phyloP scores from a whole-genome alignment of 2,113 vertebrate species.

The Hirundichthys speculiger region DNA sequence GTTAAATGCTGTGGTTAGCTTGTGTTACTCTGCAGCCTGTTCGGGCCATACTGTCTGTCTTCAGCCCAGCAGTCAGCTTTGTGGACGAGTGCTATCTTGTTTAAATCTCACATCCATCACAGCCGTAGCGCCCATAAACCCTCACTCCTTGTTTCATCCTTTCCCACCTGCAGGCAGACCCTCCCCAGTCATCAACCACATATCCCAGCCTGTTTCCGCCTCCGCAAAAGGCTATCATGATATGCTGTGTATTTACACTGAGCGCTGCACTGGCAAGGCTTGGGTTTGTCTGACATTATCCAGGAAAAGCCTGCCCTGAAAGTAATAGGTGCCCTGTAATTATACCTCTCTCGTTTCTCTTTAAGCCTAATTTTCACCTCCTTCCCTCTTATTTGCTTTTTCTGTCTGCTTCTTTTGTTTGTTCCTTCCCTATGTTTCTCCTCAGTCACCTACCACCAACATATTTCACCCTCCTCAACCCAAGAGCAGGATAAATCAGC shows the following conservation, averaged over 20 bases:
- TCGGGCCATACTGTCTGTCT: constrained; percentile 22
- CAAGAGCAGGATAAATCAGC: constrained; percentile 63
- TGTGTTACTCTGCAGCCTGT: constrained; percentile 48
- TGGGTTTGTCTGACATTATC: constrained; percentile 40
- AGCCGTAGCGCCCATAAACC: constrained; percentile 16
- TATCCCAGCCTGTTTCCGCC: constrained; percentile 22
- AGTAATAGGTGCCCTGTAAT: constrained; percentile 47
- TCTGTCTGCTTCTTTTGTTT: constrained; percentile 5
- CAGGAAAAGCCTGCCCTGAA: constrained; percentile 41
- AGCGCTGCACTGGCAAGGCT: constrained; percentile 9
- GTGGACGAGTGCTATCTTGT: constrained; percentile 72
- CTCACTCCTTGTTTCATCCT: constrained; percentile 41
- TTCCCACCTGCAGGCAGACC: constrained; percentile 57
- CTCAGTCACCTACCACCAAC: constrained; percentile 2
- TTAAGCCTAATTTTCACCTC: constrained; percentile 31
- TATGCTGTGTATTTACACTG: constrained; percentile 21
- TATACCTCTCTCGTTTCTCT: constrained; percentile 31
- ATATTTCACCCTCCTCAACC: constrained; percentile 36
- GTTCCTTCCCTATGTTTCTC: constrained; percentile 1
- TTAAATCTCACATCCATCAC: constrained; percentile 32
- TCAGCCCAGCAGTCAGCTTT: constrained; percentile 27
- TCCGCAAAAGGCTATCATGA: constrained; percentile 25
- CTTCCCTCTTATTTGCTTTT: constrained; percentile 5
- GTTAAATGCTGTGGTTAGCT: constrained; percentile 34
- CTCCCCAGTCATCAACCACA: constrained; percentile 19